Conservation (phyloP, 2,888 invertebrate genomes). For the Pasiphila rectangulata region DNA sequence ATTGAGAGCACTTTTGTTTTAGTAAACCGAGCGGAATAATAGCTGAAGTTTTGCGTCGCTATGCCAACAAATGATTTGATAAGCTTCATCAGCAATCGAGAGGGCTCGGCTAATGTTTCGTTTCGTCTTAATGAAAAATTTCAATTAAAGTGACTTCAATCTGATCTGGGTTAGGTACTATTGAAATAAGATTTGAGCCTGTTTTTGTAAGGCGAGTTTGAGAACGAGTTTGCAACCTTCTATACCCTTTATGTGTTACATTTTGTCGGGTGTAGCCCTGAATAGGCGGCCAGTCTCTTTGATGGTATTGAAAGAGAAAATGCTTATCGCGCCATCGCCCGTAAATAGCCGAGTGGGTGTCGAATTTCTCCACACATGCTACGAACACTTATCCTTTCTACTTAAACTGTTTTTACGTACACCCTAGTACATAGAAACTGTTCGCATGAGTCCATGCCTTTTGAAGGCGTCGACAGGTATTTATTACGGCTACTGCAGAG, state of each 20-base stretch:
- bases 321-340: slow-evolving; percentile 76
- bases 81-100: slow-evolving; percentile 63
- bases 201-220: slow-evolving; percentile 52
- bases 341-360: slow-evolving; percentile 74
- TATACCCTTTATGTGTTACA: slow-evolving; percentile 68
- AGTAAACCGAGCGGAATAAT: slow-evolving; percentile 73
- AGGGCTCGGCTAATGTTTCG: slow-evolving; percentile 62
- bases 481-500: slow-evolving; percentile 31
- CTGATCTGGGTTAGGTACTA: slow-evolving; percentile 37
- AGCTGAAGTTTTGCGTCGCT: slow-evolving; percentile 66
- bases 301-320: slow-evolving; percentile 77
- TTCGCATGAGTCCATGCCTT: slow-evolving; percentile 56
- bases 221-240: slow-evolving; percentile 61
- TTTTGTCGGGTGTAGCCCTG: slow-evolving; percentile 62
- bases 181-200: slow-evolving; percentile 50
- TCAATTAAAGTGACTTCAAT: slow-evolving; percentile 35
- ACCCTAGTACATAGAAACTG: slow-evolving; percentile 62
- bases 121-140: slow-evolving; percentile 51
- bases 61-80: slow-evolving; percentile 73
- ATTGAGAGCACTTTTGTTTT: slow-evolving; percentile 72
- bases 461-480: slow-evolving; percentile 51
- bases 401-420: slow-evolving; percentile 72
- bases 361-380: slow-evolving; percentile 72
- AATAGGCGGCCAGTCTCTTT: slow-evolving; percentile 75
- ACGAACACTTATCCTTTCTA: slow-evolving; percentile 75